Base-by-base conservation (phyloP, 2,113 vertebrate genomes). In the Salvelinus namaycush region DNA sequence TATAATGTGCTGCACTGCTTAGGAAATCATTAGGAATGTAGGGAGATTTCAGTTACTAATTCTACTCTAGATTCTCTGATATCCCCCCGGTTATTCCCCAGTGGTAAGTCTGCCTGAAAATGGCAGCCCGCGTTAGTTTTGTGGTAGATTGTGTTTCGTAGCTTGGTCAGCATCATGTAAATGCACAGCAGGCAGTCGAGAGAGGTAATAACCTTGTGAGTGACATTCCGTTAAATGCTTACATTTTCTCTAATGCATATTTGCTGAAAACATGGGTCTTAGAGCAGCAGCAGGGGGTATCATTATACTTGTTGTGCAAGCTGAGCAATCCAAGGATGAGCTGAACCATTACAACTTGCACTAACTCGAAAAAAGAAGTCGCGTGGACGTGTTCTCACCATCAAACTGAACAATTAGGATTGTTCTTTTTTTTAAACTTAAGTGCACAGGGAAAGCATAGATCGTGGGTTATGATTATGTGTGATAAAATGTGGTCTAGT, bases 161-260 rank as follows among this genome's bases (percentile, higher is more conserved):
- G 89, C 93, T 90, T 87, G 91, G 92, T 93, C 93, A 94, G 92
- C 91, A 91, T 73, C 87, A 83, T 89, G 87, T 84, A 89, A 91
- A 91, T 90, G 89, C 89, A 79, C 83, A 86, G 90, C 90, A 85
- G 89, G 89, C 85, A 87, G 82, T 74, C 75, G 70, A 76, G 80
- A 79, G 85, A 89, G 79, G 83, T 82, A 82, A 68, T 94, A 90
- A 94, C 94, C 93, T 93, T 93, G 91, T 86, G 88, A 91, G 89
- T 92, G 91, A 92, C 92, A 90, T 93, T 91, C 83, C 9, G 77
- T 90, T 91, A 87, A 93, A 91, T 78, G 86, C 87, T 88, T 90
- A 88, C 89, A 90, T 92, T 89, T 90, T 84, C 87, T 84, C 84
- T 89, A 87, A 86, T 85, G 84, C 60, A 74, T 74, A 68, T 79